Evolutionary conservation across 2,888 invertebrate species (phyloP).

Genomic region (Tipula helvola): DNA sequence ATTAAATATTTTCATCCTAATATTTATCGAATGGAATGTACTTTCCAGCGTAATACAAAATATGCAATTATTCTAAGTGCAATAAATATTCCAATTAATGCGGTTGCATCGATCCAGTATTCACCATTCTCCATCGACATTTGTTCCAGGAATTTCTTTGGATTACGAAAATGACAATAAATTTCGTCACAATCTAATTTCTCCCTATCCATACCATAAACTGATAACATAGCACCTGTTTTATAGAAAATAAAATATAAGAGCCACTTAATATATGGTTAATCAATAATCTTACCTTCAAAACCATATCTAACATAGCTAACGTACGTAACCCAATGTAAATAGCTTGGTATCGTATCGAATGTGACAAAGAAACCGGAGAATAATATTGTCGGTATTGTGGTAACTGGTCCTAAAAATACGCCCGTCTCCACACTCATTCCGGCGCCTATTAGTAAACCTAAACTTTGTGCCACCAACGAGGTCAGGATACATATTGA

Average conservation of each 20-base stretch:
- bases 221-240: slow-evolving; percentile 64
- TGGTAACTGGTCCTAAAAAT: slow-evolving; percentile 75
- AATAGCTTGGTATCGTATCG: slow-evolving; percentile 77
- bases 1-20: neutral
- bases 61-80: slow-evolving; percentile 66
- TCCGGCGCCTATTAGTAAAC: slow-evolving; percentile 83
- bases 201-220: slow-evolving; percentile 78
- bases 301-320: slow-evolving; percentile 88
- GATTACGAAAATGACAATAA: slow-evolving; percentile 73
- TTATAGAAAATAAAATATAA: neutral
- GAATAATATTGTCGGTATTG: slow-evolving; percentile 83
- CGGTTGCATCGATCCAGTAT: slow-evolving; percentile 73
- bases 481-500: slow-evolving; percentile 60
- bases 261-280: slow-evolving; percentile 11
- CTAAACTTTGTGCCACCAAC: slow-evolving; percentile 83
- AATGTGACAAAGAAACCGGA: slow-evolving; percentile 92
- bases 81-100: slow-evolving; percentile 68
- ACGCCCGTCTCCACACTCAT: slow-evolving; percentile 73
- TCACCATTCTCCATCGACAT: slow-evolving; percentile 69
- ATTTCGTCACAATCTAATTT: slow-evolving; percentile 69
- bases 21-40: slow-evolving; percentile 41
- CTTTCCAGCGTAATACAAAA: slow-evolving; percentile 69
- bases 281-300: slow-evolving; percentile 45
- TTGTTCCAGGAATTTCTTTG: slow-evolving; percentile 70
- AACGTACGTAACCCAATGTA: slow-evolving; percentile 79